A percentile compares a stretch with the other conserved stretches of the same genome.
These are phyloP conservation scores for Acrossocheilus fasciatus DNA, from an alignment of 2,797 vertebrate species.

Conservation along the genomic window DNA sequence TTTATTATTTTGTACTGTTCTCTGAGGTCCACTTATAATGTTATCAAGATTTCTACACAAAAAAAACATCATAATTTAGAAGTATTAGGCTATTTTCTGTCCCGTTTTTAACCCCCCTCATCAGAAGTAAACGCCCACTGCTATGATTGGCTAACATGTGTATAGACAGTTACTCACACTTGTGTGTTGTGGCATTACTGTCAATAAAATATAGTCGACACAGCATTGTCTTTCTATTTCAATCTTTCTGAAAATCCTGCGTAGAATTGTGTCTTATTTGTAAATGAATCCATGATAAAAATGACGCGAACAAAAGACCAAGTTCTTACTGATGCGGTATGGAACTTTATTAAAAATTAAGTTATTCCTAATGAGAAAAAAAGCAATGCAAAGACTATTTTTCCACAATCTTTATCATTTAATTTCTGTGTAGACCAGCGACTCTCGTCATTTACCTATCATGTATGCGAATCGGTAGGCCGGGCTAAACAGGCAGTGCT, in stretches of 20 bases:
- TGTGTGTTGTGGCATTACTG: background rate
- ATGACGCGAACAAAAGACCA: background rate
- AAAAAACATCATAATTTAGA: no score
- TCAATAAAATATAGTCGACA: fast-evolving
- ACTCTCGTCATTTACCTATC: no score
- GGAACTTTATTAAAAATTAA: background rate
- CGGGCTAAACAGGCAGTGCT: no score
- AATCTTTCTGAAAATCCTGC: background rate
- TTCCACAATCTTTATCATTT: no score
- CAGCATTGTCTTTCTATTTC: background rate
- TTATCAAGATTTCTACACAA: background rate
- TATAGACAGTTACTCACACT: background rate
- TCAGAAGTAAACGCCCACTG: no score
- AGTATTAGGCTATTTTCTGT: no score
- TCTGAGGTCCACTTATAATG: background rate
- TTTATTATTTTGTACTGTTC: background rate
- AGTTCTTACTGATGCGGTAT: background rate
- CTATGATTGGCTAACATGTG: no score
- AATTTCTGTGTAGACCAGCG: no score
- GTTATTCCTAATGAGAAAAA: no score
- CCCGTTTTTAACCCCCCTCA: no score
- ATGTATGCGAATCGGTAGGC: no score
- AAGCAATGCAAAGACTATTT: no score
- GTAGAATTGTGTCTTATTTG: background rate
- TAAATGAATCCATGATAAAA: background rate